Base-by-base conservation (phyloP, 2,888 invertebrate species). In the Drosophila mettleri region DNA sequence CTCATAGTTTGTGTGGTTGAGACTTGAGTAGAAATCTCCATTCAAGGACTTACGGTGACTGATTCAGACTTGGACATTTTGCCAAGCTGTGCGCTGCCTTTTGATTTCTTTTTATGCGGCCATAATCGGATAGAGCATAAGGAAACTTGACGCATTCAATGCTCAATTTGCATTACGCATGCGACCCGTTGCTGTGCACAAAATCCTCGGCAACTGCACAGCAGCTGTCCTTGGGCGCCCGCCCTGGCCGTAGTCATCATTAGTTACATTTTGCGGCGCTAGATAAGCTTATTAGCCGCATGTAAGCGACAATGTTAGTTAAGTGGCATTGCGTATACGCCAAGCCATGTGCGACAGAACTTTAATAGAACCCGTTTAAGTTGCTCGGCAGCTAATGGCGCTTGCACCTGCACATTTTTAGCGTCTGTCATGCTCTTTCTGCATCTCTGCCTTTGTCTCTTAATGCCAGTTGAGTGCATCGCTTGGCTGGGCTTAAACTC, bases 401-500 rank as follows among this genome's bases (percentile, higher is more conserved):
- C n/a, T n/a, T n/a, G n/a, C n/a, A n/a, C n/a, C n/a, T n/a, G n/a
- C n/a, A n/a, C n/a, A n/a, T 18, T 31, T 9, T 16, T 34, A 27
- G 39, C 45, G 27, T 45, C n/a, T 27, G 45, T 10, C 45, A 27
- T 27, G 12, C n/a, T 18, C 53, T 60, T 20, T 33, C 34, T 33
- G 33, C 46, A 29, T 51, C 39, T 58, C 10, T 34, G 36, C 36
- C 41, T 68, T 53, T 41, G 14, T 43, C n/a, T 69, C 64, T 74
- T 86, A 83, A 86, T 86, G 82, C 87, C 79, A 74, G 78, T 86
- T 74, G 76, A 83, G 77, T 74, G 81, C 71, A 54, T 18, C 84
- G 86, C 81, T 82, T 82, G 86, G 78, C 75, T 82, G 86, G 75
- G 84, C 58, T 86, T 84, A 80, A 83, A 84, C 84, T 82, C 84